Evolutionary conservation across 2,113 vertebrate species (phyloP).

Genomic region (Grantiella picta): DNA sequence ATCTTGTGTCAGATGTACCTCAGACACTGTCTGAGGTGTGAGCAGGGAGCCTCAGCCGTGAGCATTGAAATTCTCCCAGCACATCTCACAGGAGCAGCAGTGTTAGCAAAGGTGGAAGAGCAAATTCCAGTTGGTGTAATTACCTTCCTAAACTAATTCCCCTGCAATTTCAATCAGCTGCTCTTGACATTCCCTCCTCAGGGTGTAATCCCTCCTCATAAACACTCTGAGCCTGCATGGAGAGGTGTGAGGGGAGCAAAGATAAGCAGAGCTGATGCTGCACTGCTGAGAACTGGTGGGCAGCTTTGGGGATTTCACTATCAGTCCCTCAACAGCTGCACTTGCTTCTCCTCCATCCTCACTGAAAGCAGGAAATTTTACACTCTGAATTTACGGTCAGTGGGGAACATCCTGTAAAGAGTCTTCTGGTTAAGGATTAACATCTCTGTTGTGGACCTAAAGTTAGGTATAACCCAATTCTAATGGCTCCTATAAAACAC

Average conservation of each 20-base stretch:
- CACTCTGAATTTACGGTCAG: neutral
- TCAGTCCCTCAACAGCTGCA: neutral
- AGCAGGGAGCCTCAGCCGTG: neutral
- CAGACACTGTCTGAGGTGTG: neutral
- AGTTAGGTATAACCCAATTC: neutral
- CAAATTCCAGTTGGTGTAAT: slow-evolving; percentile 54
- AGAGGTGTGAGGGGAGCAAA: neutral
- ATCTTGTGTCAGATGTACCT: neutral
- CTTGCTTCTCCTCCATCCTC: neutral
- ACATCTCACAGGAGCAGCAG: neutral
- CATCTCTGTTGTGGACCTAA: neutral
- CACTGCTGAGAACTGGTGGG: neutral
- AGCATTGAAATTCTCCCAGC: neutral
- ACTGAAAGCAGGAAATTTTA: neutral
- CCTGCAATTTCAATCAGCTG: slow-evolving; percentile 56
- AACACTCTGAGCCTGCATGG: neutral
- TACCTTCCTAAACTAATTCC: slow-evolving; percentile 59
- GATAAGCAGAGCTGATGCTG: slow-evolving; percentile 26
- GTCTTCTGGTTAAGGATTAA: neutral
- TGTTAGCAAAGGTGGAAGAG: slow-evolving; percentile 42
- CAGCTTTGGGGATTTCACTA: neutral
- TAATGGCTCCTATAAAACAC: neutral
- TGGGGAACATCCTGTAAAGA: neutral
- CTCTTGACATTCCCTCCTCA: slow-evolving; percentile 50
- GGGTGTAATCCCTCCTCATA: slow-evolving; percentile 29